Evolutionary conservation across 2,888 invertebrate species (phyloP), one percentile per base, ranked within the genome.

Genomic region (Hemistola chrysoprasaria): DNA sequence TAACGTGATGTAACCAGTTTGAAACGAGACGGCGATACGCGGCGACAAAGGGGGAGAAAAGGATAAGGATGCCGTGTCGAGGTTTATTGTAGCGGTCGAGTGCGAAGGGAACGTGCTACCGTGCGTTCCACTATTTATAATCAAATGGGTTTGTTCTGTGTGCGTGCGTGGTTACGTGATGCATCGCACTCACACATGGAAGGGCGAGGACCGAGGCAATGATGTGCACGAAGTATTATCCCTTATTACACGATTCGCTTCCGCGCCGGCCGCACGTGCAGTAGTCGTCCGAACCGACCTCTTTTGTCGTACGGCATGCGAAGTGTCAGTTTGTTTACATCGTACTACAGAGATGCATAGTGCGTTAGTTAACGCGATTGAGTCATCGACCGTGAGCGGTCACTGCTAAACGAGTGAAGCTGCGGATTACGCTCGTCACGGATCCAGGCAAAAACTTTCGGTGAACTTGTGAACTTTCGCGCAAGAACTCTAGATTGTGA

Each of bases 121-220:
- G 88, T 86, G 86, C 83, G 86, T 83, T 86, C 78, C 72, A 85
- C 86, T 86, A 85, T 87, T 87, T 87, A 84, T 87, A 86, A 86
- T 87, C 80, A 82, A 86, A 86, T 82, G 74, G 70, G 62, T 59
- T 61, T 63, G 47, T 50, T 56, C 58, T 61, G 85, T 86, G 85
- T 79, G 83, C 72, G 78, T 71, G 74, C 76, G 74, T 78, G 66
- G 67, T 68, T 64, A 86, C 84, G 68, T 75, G 80, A 84, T 88
- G 84, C 87, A 86, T 77, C 79, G 68, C 81, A 73, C 84, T 44
- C 68, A 69, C 69, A 80, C 72, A 71, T 42, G 58, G 51, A 62
- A 58, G 47, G 56, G 69, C 70, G 71, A 59, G 70, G 71, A 74
- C 71, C 85, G 72, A 83, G 76, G 87, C 86, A 83, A 78, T 85